Percentiles rank a stretch among this genome's conserved stretches.
Conservation (phyloP, 2,797 vertebrate species). For the Channallabes apus region DNA sequence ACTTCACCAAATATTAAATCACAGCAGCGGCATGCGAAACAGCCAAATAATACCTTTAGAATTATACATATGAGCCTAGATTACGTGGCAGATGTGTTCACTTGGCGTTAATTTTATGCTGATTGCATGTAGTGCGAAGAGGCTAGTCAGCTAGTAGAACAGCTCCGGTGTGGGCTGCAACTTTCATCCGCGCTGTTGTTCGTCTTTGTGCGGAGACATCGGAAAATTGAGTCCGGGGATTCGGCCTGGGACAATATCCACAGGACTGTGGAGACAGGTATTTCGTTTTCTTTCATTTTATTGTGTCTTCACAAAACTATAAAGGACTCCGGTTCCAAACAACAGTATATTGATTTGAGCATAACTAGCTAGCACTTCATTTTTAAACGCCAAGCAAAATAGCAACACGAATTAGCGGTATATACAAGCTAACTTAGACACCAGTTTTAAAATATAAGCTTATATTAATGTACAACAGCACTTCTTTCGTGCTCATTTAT, state of each 20-base stretch:
- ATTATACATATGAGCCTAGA: constrained; percentile 1
- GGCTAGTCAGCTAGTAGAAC: not conserved
- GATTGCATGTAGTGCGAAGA: constrained; percentile 12
- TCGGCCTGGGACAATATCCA: constrained; percentile 34
- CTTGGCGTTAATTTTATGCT: not conserved
- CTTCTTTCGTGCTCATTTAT: not conserved
- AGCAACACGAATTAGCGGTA: not conserved
- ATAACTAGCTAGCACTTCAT: not conserved
- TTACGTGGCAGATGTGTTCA: not conserved
- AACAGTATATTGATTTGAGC: not conserved
- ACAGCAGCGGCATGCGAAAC: constrained; percentile 3
- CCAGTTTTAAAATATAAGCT: not conserved
- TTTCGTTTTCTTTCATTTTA: not conserved
- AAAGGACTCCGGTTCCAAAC: not conserved
- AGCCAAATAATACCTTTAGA: not conserved
- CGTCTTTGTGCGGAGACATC: constrained; percentile 11
- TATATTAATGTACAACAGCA: not conserved
- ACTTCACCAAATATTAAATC: not conserved
- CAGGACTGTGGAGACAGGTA: constrained; percentile 10
- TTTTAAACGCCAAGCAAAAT: not conserved
- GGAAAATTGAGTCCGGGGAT: constrained; percentile 39
- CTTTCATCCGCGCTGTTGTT: constrained; percentile 31
- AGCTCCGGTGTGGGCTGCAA: not conserved
- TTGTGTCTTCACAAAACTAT: not conserved
- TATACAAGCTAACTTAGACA: not conserved